Evolutionary conservation across 2,113 vertebrate species (phyloP), one percentile per base, ranked within the genome.

Genomic region (Siniperca knerii): DNA sequence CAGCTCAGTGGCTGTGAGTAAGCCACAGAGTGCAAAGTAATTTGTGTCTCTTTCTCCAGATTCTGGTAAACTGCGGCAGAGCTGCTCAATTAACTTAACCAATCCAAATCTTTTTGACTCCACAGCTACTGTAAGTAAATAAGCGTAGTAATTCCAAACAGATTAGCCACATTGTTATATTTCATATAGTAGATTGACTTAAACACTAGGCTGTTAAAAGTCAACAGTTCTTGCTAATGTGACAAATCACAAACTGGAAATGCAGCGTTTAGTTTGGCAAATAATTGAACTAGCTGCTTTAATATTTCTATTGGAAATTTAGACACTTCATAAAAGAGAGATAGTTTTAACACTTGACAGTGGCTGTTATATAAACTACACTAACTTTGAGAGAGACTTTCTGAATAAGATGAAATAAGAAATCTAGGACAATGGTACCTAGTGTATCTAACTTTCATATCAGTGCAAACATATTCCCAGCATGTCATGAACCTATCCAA

Each of bases 41-140:
- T 65, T 81, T 25, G n/a, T 57, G 29, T 67, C 40, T 44, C 29
- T 75, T 55, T 70, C 42, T 48, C 44, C 48, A 58, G 25, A 79
- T 81, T 75, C 65, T 11, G 48, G 55, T 84, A 67, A 84, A 82
- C 82, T 79, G 79, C 48, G 54, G 40, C 52, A 52, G 40, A 81
- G 87, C 87, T 23, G 66, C 79, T 84, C 48, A 83, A 81, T 52
- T 54, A 57, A 67, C 73, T 25, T 62, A 25, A 72, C 60, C 60
- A 42, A 46, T 65, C 60, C 69, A 83, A 80, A 89, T 57, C 81
- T 70, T 23, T 50, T 66, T 44, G 73, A 80, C 79, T 75, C 54
- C 66, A 68, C 64, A 46, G 58, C 69, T 65, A 35, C 77, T 77
- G 6, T 8, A 73, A 73, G 62, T 46, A 78, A 91, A 84, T 62